phyloP scores from a whole-genome alignment of 1,140 invertebrate genomes.

The Battus philenor region DNA sequence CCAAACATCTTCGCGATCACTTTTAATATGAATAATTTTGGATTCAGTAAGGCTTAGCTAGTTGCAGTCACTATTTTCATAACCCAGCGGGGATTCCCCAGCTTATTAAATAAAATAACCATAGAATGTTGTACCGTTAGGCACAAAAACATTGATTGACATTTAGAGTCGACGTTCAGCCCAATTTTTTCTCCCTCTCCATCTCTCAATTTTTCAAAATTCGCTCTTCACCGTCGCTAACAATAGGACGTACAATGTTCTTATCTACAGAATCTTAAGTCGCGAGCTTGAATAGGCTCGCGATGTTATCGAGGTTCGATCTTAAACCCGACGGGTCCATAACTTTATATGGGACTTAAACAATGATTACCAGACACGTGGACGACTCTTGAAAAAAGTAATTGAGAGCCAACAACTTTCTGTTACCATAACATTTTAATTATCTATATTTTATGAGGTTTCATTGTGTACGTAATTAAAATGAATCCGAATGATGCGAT shows the following conservation, averaged over 20 bases:
- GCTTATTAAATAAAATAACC: not conserved
- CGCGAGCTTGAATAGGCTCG: constrained; percentile 33
- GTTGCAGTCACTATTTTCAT: no score
- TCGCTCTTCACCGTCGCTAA: constrained; percentile 25
- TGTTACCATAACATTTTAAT: no score
- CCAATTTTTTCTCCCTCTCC: constrained; percentile 5
- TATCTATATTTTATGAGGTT: no score
- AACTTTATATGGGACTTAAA: constrained; percentile 33
- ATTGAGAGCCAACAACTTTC: no score
- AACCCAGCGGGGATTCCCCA: constrained; percentile 1
- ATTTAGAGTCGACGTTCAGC: not conserved
- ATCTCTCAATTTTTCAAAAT: constrained; percentile 11
- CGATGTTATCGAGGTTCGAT: constrained; percentile 49
- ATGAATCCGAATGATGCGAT: no score
- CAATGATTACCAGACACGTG: constrained; percentile 48
- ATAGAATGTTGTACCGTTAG: constrained; percentile 23
- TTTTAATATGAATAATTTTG: no score
- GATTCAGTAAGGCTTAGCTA: no score
- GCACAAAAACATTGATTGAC: constrained; percentile 23
- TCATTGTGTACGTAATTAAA: no score
- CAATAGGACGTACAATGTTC: constrained; percentile 32
- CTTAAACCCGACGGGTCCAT: constrained; percentile 29
- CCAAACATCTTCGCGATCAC: no score
- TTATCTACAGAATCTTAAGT: constrained; percentile 45
- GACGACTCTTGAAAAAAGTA: constrained; percentile 20